These are phyloP conservation scores for Oscheius myriophilus DNA, from an alignment of 2,888 invertebrate species.

Conservation along the genomic window DNA sequence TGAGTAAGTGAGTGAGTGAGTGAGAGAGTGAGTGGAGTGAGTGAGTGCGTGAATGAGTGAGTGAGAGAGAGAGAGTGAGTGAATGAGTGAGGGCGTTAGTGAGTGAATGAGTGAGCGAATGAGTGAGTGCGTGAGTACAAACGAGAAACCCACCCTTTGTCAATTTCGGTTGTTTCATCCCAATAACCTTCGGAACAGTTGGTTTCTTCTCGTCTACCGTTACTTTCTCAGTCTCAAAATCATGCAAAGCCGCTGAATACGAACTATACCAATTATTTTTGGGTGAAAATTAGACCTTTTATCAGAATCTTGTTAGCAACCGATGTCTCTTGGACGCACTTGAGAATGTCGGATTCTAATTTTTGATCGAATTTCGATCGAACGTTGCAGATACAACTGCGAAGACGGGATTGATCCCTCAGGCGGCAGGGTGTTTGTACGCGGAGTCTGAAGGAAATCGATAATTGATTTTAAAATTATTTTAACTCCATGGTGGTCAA, in stretches of 20 bases:
- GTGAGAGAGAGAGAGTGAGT: not conserved
- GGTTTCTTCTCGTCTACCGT: slow-evolving; percentile 11
- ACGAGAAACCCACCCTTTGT: not conserved
- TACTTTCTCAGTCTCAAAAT: slow-evolving; percentile 22
- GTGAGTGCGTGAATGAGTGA: not conserved
- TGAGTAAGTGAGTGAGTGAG: not conserved
- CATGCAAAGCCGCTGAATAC: slow-evolving; percentile 20
- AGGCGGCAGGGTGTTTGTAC: slow-evolving; percentile 57
- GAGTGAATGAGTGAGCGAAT: too few species aligned
- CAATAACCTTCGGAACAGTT: not conserved
- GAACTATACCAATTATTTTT: not conserved
- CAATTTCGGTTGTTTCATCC: slow-evolving; percentile 4
- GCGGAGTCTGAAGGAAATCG: slow-evolving; percentile 45
- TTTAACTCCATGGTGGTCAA: not conserved
- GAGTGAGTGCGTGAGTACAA: not conserved
- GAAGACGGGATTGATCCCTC: slow-evolving; percentile 51
- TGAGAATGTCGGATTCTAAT: slow-evolving; percentile 42
- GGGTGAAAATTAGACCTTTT: slow-evolving; percentile 2
- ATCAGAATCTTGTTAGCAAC: slow-evolving; percentile 21
- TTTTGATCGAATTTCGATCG: slow-evolving; percentile 50
- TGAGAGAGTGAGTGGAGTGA: not conserved
- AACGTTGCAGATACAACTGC: slow-evolving; percentile 61
- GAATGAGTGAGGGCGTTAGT: too few species aligned
- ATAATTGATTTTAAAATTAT: not conserved
- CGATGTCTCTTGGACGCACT: slow-evolving; percentile 44